phyloP scores from a whole-genome alignment of 2,113 vertebrate species.

The Pagrus major region DNA sequence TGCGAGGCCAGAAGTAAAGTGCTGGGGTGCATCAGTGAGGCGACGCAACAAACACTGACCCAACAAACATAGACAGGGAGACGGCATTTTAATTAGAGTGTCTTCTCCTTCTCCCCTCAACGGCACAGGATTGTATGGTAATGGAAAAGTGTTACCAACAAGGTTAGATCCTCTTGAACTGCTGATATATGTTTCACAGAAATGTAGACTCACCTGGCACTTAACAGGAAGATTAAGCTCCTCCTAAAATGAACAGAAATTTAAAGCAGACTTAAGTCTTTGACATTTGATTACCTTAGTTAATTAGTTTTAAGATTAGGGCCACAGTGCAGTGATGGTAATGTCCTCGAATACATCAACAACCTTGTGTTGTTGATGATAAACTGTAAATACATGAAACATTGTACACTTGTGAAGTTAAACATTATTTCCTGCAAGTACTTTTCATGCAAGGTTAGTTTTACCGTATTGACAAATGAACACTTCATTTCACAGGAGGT shows the following conservation, averaged over 20 bases:
- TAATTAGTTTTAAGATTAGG: conserved; percentile 17
- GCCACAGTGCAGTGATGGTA: neutral
- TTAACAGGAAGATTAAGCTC: neutral
- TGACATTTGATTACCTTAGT: conserved; percentile 5
- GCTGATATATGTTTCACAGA: conserved; percentile 8
- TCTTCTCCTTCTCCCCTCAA: neutral
- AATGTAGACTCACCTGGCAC: neutral
- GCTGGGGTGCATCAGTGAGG: conserved; percentile 34
- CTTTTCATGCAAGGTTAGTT: neutral
- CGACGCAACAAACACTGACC: conserved; percentile 34
- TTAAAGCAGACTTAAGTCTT: neutral
- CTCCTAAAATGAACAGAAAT: neutral
- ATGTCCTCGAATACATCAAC: neutral
- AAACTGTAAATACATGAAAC: neutral
- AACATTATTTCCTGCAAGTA: neutral
- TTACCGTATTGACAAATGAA: neutral
- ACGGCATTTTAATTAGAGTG: conserved; percentile 42
- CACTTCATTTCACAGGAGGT: conserved; percentile 53
- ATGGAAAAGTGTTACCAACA: neutral
- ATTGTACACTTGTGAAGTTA: neutral
- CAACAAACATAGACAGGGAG: neutral
- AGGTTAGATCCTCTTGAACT: neutral
- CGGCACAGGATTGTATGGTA: neutral
- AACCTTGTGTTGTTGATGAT: neutral
- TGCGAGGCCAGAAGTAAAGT: conserved; percentile 66